Evolutionary conservation across 2,888 invertebrate genomes (phyloP), one percentile per base, ranked within the genome.

Genomic region (Clanis bilineata): DNA sequence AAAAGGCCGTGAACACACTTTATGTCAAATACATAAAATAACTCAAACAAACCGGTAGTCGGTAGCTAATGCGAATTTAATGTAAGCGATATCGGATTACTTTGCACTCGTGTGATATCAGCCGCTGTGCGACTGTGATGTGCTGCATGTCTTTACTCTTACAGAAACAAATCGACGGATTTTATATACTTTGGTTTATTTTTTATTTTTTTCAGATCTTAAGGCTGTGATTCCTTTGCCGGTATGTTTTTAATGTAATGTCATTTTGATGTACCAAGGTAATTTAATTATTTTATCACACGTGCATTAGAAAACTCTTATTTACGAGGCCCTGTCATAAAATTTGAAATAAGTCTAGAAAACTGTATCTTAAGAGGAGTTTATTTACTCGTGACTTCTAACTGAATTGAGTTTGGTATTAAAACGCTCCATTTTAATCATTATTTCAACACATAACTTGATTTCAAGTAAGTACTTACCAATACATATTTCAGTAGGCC

Each of bases 21-120:
- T 78, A 72, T 79, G 77, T 78, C 79, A 79, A 77, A 72, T 67
- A 68, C 69, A 76, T 51, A 51, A 51, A 51, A 51, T 51, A 78
- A 76, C 71, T 77, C 73, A 69, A 71, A 69, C 66, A 73, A 80
- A 79, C 77, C 76, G 79, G 79, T 80, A 80, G 74, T 76, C 74
- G 74, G 72, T 74, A 76, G 85, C 86, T 85, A 87, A 86, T 86
- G 88, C 87, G 88, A 86, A 78, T 83, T 82, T 80, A 83, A 84
- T 86, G 86, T 87, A 76, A 67, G 66, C 71, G 79, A 77, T 82
- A 83, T 79, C 79, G 79, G 73, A 67, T 69, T 76, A 81, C 80
- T 77, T 77, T 76, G 80, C 81, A 62, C 69, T 69, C 55, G 23
- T 76, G 71, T 74, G 74, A 73, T 77, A 70, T 73, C 75, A 66